A percentile compares a stretch with the other conserved stretches of the same genome.
phyloP scores from a whole-genome alignment of 2,888 invertebrate genomes.

The Dendrolimus pini region DNA sequence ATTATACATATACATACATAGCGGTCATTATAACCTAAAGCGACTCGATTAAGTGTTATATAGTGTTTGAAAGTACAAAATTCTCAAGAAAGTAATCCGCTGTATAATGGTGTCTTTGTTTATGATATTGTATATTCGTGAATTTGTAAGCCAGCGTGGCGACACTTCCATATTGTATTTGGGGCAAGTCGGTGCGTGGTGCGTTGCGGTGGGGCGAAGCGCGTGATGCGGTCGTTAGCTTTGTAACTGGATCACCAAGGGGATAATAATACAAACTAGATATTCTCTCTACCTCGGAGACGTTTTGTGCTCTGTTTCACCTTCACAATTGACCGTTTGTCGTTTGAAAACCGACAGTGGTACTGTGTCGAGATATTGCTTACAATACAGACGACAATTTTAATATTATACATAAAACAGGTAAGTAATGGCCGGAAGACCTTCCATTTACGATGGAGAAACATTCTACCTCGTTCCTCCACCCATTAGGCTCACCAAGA shows the following conservation, averaged over 20 bases:
- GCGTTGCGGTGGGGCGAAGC: conserved; percentile 6
- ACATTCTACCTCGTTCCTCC: too few species aligned
- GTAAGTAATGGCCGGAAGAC: too few species aligned
- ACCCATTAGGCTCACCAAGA: too few species aligned
- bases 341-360: too few species aligned
- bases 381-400: too few species aligned
- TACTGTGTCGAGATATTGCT: too few species aligned
- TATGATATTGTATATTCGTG: conserved; percentile 5
- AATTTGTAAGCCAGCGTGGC: background rate
- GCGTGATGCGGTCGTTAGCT: conserved; percentile 37
- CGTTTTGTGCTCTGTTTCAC: conserved; percentile 62
- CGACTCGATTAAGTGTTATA: background rate
- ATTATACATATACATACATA: too few species aligned
- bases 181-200: conserved; percentile 8
- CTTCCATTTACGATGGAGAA: too few species aligned
- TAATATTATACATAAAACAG: too few species aligned
- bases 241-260: conserved; percentile 49
- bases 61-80: background rate
- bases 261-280: conserved; percentile 40
- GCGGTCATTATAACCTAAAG: too few species aligned
- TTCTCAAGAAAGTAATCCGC: background rate
- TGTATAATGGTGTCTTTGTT: background rate
- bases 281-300: conserved; percentile 27
- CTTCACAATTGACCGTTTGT: conserved; percentile 30
- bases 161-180: background rate